Conservation (phyloP, 2,797 vertebrate species). For the Geotrypetes seraphini region DNA sequence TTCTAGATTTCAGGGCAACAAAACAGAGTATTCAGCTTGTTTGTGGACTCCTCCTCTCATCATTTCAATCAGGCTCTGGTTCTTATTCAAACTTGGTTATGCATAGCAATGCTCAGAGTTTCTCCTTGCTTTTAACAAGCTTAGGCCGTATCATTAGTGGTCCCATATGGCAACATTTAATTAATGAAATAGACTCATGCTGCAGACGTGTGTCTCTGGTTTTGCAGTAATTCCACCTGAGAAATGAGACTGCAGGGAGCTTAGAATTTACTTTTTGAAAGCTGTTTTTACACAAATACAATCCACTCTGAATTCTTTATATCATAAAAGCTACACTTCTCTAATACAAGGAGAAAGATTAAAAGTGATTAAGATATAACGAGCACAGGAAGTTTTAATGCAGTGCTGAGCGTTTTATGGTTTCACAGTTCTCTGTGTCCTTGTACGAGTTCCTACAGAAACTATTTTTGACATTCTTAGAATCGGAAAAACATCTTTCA, state of each 20-base stretch:
- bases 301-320: conserved; percentile 29
- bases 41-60: no score
- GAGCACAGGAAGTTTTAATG: conserved; percentile 12
- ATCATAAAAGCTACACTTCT: conserved; percentile 14
- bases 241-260: conserved; percentile 7
- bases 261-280: conserved; percentile 24
- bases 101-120: conserved; percentile 2
- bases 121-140: conserved; percentile 11
- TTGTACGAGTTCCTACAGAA: neutral
- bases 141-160: conserved; percentile 11
- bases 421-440: neutral
- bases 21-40: no score
- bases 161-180: conserved; percentile 14
- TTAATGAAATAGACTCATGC: conserved; percentile 13
- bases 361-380: conserved; percentile 28
- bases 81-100: no score
- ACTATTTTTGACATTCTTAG: neutral
- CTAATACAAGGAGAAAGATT: no score
- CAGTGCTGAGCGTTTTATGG: neutral
- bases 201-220: conserved; percentile 11
- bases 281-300: conserved; percentile 32
- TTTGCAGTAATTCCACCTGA: conserved; percentile 9
- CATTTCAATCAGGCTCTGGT: no score
- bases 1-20: no score
- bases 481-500: neutral